phyloP scores from a whole-genome alignment of 2,113 vertebrate genomes.

The Pyxicephalus adspersus region DNA sequence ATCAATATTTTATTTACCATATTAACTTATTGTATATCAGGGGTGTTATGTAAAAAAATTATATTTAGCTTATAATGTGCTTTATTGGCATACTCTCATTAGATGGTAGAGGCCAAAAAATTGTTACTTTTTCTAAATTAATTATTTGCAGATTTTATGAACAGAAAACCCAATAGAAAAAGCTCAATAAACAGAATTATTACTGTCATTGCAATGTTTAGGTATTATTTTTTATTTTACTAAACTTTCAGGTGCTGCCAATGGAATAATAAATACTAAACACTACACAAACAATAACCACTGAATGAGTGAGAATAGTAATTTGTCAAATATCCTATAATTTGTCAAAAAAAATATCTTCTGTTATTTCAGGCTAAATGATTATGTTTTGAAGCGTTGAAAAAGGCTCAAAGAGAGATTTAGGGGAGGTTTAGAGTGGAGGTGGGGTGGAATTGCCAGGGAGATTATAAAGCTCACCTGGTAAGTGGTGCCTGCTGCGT shows the following conservation, averaged over 20 bases:
- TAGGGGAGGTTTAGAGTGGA: neutral
- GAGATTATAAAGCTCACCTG: no score
- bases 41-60: no score
- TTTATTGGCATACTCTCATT: no score
- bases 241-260: neutral
- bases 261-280: neutral
- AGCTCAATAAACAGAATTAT: neutral
- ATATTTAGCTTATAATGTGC: no score
- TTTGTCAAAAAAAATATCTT: no score
- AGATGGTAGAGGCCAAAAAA: no score
- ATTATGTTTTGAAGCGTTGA: neutral
- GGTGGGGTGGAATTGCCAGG: no score
- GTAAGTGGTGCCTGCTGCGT: no score
- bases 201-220: neutral
- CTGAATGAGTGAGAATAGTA: neutral
- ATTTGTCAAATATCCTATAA: slow-evolving; percentile 28
- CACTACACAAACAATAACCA: neutral
- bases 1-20: no score
- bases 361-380: slow-evolving; percentile 28
- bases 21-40: no score
- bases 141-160: no score
- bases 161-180: neutral
- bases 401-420: neutral
- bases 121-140: no score
- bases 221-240: neutral